Evolutionary conservation across 2,797 vertebrate species (phyloP), one percentile per base, ranked within the genome.

Genomic region (Gymnothorax javanicus): DNA sequence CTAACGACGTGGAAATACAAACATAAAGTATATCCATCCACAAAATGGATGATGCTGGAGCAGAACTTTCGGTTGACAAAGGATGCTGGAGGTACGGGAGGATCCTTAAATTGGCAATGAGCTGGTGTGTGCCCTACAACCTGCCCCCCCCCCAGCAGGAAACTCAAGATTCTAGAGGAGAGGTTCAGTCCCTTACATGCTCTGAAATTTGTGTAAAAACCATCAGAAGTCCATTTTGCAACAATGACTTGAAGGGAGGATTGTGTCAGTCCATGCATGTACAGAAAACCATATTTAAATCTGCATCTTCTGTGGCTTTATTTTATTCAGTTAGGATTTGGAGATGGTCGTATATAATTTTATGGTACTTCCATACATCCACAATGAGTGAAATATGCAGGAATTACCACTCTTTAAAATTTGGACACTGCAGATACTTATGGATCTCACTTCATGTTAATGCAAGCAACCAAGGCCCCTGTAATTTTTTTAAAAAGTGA

Each of bases 401-500:
- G 33, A 43, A 43, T 43, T 43, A 43, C 33, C 33, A 43, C 33
- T 1, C 33, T 43, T 43, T 43, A 43, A 43, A 43, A 43, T 43
- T 43, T 43, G 33, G 33, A 43, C 33, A 43, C 33, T 1, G 2
- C 33, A 43, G 33, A 43, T 43, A 43, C 33, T 43, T 43, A 1
- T 43, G 33, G 33, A 43, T 2, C 33, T 43, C 33, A 43, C 33
- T 43, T 43, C 33, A 71, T 79, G 67, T 75, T 90, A 88, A 88
- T 88, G 83, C 88, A 86, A 90, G 87, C 86, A 87, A 33, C 82
- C 20, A 20, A 83, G 59, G 27, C 89, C 71, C 71, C 69, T 52
- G 11, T 77, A 85, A 91, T 88, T 11, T 87, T 87, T 91, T 87
- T 90, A 85, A 85, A 87, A 90, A 91, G 90, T 83, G 85, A 89